Evolutionary conservation across 2,888 invertebrate species (phyloP).

Genomic region (Miltochrista miniata): DNA sequence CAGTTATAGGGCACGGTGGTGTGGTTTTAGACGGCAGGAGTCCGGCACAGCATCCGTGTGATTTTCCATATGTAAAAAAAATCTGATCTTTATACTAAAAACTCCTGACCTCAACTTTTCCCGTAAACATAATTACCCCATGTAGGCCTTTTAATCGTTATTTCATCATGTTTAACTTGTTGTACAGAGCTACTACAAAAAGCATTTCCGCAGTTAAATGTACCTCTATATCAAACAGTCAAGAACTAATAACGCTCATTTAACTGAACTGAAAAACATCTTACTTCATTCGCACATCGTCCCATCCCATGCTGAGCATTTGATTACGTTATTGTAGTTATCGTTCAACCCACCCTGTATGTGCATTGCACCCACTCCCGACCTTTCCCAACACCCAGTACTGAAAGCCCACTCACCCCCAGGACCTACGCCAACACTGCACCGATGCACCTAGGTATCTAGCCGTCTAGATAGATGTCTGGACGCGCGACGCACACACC

Average conservation of each 20-base stretch:
- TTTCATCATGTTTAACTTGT: background rate
- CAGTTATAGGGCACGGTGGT: too few relatives aligned
- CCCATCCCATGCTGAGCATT: conserved; percentile 46
- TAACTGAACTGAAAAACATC: conserved; percentile 46
- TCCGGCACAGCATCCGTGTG: too few relatives aligned
- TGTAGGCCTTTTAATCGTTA: too few relatives aligned
- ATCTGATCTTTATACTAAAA: too few relatives aligned
- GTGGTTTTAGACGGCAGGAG: too few relatives aligned
- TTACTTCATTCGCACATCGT: conserved; percentile 36
- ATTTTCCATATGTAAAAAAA: too few relatives aligned
- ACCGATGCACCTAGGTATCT: conserved; percentile 62
- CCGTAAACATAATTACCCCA: too few relatives aligned
- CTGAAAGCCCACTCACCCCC: conserved; percentile 52
- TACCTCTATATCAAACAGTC: background rate
- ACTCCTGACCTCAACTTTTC: too few relatives aligned
- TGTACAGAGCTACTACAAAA: background rate
- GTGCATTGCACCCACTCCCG: conserved; percentile 30
- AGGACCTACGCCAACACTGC: conserved; percentile 77
- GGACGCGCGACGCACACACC: conserved; percentile 35
- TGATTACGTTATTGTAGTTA: conserved; percentile 62
- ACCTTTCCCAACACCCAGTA: conserved; percentile 36
- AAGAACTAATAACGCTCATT: conserved; percentile 47
- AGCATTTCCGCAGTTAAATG: background rate
- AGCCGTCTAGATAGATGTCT: conserved; percentile 59
- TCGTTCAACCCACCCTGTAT: conserved; percentile 28